phyloP scores from a whole-genome alignment of 2,888 invertebrate species.

The Trachelus tabidus region DNA sequence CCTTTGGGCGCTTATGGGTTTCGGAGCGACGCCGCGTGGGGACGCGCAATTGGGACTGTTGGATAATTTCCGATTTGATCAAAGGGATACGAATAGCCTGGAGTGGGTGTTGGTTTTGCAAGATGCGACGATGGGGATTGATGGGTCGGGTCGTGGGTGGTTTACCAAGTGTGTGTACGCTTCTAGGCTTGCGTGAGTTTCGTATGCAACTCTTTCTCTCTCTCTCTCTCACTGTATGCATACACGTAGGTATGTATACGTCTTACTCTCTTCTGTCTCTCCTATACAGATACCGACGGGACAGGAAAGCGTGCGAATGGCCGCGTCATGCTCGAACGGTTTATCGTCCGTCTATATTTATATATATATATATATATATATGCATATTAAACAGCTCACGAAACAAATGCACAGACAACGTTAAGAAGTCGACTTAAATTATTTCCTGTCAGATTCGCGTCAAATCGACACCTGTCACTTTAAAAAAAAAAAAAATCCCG shows the following conservation, averaged over 20 bases:
- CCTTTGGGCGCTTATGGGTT: too few species aligned
- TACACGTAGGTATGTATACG: background rate
- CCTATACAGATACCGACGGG: background rate
- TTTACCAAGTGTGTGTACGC: background rate
- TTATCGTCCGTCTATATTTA: background rate
- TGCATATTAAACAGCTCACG: background rate
- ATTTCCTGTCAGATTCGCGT: background rate
- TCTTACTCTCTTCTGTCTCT: background rate
- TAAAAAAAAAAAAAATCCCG: slow-evolving; percentile 10
- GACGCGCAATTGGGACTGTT: background rate
- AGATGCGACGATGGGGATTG: background rate
- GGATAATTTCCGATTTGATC: background rate
- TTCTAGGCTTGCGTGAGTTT: background rate
- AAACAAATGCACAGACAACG: background rate
- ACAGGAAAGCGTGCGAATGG: slow-evolving; percentile 3
- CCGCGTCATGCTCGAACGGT: background rate
- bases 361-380: background rate
- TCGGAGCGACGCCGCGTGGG: background rate
- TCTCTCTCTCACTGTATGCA: background rate
- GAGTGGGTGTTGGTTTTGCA: background rate
- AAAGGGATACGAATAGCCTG: background rate
- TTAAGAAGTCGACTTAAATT: background rate
- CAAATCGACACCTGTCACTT: background rate
- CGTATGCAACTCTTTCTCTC: background rate
- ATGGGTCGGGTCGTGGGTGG: background rate